Evolutionary conservation across 2,113 vertebrate genomes (phyloP).

Genomic region (Alexandromys fortis): DNA sequence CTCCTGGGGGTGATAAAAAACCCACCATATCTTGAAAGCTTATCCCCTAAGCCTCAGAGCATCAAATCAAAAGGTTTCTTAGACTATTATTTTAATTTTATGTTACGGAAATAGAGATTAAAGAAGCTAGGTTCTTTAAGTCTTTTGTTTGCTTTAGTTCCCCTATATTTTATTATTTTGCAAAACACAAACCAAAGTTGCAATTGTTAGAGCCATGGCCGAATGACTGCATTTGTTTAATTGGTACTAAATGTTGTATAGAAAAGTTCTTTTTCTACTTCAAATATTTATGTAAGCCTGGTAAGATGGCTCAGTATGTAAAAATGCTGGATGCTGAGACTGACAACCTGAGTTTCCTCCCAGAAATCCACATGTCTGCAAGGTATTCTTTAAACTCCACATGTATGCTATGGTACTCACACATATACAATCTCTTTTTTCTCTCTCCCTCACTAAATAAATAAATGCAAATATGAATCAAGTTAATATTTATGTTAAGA

Average conservation of each 20-base stretch:
- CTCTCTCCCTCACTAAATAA: not conserved
- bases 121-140: not conserved
- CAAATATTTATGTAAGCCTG: constrained; percentile 1
- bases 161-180: not conserved
- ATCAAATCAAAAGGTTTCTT: not conserved
- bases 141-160: not conserved
- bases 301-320: not conserved
- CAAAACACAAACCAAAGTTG: not conserved
- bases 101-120: not conserved
- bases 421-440: not conserved
- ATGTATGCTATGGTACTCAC: too few species aligned
- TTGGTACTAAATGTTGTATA: not conserved
- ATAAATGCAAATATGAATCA: not conserved
- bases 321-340: not conserved
- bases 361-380: too few species aligned
- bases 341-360: not conserved
- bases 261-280: not conserved
- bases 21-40: not conserved
- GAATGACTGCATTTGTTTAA: not conserved
- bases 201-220: not conserved
- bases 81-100: constrained; percentile 18
- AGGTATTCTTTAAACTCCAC: not conserved
- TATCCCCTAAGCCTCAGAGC: not conserved
- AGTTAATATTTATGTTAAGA: not conserved
- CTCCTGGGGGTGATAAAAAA: not conserved